phyloP scores from a whole-genome alignment of 2,113 vertebrate genomes.

The Etheostoma spectabile region DNA sequence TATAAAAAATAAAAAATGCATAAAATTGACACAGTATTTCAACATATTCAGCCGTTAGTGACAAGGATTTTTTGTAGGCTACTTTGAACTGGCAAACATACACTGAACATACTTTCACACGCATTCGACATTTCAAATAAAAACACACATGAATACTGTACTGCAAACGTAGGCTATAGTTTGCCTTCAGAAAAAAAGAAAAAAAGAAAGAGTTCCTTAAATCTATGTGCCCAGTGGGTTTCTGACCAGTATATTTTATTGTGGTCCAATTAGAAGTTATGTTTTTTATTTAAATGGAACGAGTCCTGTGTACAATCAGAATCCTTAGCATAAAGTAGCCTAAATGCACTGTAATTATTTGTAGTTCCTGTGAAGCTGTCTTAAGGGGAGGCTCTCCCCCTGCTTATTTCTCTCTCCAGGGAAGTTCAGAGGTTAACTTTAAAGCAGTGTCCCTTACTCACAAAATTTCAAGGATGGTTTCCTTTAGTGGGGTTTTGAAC shows the following conservation, averaged over 20 bases:
- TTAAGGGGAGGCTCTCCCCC: not conserved
- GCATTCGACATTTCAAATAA: not conserved
- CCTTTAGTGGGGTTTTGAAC: not conserved
- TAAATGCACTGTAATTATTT: not conserved
- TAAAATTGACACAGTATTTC: not conserved
- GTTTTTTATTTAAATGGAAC: not conserved
- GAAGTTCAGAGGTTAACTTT: constrained; percentile 34
- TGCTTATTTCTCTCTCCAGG: not conserved
- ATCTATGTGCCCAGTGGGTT: no score
- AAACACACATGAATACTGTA: not conserved
- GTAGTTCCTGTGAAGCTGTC: not conserved
- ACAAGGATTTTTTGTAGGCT: not conserved
- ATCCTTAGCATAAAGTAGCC: not conserved
- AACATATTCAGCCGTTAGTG: not conserved
- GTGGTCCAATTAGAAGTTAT: not conserved
- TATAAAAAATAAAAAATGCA: no score
- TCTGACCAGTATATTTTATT: not conserved
- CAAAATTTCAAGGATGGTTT: not conserved
- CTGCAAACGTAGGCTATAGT: not conserved
- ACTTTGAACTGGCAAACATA: not conserved
- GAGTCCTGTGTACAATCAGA: not conserved
- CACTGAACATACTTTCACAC: not conserved
- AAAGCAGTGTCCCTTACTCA: not conserved
- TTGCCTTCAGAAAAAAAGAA: not conserved
- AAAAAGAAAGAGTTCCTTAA: not conserved